Conservation (phyloP, 2,888 invertebrate species). For the Biston betularia region DNA sequence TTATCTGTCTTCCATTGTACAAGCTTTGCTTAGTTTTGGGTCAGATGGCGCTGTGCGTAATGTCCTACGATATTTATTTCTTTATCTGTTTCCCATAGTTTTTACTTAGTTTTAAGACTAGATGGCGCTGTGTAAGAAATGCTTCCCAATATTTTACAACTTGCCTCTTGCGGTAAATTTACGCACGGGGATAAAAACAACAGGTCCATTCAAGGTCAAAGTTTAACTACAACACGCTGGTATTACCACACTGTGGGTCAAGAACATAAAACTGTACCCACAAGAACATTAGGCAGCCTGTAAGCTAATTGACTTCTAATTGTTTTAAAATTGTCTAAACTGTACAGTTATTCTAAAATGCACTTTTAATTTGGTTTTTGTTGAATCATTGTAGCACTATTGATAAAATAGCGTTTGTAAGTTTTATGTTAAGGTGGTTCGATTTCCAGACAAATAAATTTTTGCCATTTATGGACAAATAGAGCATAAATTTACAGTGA, state of each 20-base stretch:
- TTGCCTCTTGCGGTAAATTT: background rate
- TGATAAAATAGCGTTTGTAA: background rate
- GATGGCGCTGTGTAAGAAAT: too few relatives aligned
- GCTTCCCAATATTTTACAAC: background rate
- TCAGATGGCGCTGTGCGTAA: too few relatives aligned
- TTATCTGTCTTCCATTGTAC: too few relatives aligned
- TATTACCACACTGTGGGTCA: background rate
- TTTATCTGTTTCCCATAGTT: too few relatives aligned
- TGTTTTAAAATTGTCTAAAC: slow-evolving; percentile 1
- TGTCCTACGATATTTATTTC: too few relatives aligned
- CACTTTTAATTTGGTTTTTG: background rate
- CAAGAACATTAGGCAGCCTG: slow-evolving; percentile 6
- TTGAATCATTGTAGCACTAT: background rate
- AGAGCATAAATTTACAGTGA: too few relatives aligned
- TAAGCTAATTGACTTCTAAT: slow-evolving; percentile 12
- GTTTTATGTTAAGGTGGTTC: too few relatives aligned
- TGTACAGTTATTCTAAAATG: background rate
- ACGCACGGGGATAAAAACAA: background rate
- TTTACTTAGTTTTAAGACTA: too few relatives aligned
- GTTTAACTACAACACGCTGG: background rate
- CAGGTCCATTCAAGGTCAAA: slow-evolving; percentile 8
- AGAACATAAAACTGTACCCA: background rate
- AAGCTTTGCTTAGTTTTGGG: too few relatives aligned
- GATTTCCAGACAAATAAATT: too few relatives aligned
- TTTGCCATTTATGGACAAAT: too few relatives aligned